Evolutionary conservation across 2,888 invertebrate genomes (phyloP), one percentile per base, ranked within the genome.

Genomic region (Rhimphoctona megacephalus): DNA sequence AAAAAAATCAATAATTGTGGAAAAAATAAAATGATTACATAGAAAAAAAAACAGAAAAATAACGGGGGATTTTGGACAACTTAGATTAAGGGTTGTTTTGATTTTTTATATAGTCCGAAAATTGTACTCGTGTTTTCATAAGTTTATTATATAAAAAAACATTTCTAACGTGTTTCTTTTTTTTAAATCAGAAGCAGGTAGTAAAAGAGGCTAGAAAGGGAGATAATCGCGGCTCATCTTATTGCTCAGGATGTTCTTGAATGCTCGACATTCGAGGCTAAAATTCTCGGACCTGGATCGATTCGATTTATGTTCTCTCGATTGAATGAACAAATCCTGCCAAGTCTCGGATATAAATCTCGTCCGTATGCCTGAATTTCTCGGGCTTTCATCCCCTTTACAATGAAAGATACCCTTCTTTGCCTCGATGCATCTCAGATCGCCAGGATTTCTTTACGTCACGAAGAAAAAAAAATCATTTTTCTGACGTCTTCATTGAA

Each of bases 231-330:
- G 25, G 36, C 57, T 57, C 73, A 74, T 54, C 72, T 46, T 33
- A 52, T 52, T n/a, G 49, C 72, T 33, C n/a, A 33, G 52, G 52
- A 72, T 36, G 70, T 46, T 70, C 70, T 30, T 46, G 46, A 46
- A 70, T 43, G 72, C 52, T 73, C 25, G 72, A 33, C 33, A 73
- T 73, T 36, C 72, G 49, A 46, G 30, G 36, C 49, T 49, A n/a
- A 52, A 52, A 52, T 33, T 73, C 70, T 70, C 70, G 72, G 72
- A 73, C 72, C n/a, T 22, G 57, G n/a, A 76, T 76, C 76, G 76
- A 61, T 74, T n/a, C 74, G 74, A 76, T 76, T 76, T 76, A 76
- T 52, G 46, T 61, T 76, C 76, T 64, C 52, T 36, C 61, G 61
- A 76, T 76, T 76, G 43, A 61, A 76, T 76, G 61, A 76, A 64